Evolutionary conservation across 2,797 vertebrate genomes (phyloP), one percentile per base, ranked within the genome.

Genomic region (Falco cherrug): DNA sequence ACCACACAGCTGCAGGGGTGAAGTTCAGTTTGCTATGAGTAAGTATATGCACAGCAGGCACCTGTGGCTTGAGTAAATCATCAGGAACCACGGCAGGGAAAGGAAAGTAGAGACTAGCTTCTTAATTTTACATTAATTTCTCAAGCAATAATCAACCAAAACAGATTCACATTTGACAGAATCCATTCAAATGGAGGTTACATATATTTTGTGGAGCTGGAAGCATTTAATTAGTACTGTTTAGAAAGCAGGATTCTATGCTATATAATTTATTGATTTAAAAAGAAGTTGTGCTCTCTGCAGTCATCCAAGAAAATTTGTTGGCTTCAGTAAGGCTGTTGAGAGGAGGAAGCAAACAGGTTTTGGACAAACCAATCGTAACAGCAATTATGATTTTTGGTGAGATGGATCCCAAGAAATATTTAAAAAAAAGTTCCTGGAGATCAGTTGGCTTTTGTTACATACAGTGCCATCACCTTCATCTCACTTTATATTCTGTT

Each of bases 111-210:
- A 68, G 21, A 69, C 16, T 37, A 24, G 26, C 22, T 60, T 65
- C 80, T 65, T 87, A n/a, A 69, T 93, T 93, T 87, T 39, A n/a
- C 31, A 53, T 73, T 69, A 51, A 75, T 91, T 95, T 80, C 45
- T 80, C 54, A 65, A 89, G 68, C 43, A 80, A 67, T 89, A 80
- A 85, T 64, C 75, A 89, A 48, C 26, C 9, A 51, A 70, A 93
- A 56, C 41, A 89, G 26, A 69, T 69, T 84, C 54, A n/a, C 12
- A 29, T 94, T 87, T 76, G 37, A 59, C 37, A 79, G 39, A 76
- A 87, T 84, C 26, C 6, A 19, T 93, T 95, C 74, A 61, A 50
- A 73, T 35, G 37, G 35, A 79, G 35, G 41, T 59, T 67, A 48
- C 4, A 12, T 10, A 8, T 35, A 13, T 75, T 92, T 88, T 83